Base-by-base conservation (phyloP, 2,888 invertebrate genomes). In the Tethea ocularis region DNA sequence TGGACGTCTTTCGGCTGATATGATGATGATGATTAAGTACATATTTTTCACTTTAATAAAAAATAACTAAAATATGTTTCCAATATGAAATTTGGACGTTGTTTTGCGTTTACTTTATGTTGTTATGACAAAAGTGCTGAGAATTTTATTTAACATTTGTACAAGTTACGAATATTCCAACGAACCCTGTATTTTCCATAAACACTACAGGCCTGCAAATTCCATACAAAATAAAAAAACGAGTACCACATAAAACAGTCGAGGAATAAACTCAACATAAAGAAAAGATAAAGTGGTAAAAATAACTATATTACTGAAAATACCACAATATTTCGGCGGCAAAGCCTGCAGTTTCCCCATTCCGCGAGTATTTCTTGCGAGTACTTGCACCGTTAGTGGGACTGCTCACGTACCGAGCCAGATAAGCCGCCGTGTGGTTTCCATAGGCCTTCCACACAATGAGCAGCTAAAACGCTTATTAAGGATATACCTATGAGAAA, bases 381-480 rank as follows among this genome's bases (percentile, higher is more conserved):
- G 68, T 58, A 57, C 56, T 55, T 66, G 68, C 73, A 74, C 77
- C 77, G 77, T 77, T 77, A 77, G 63, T 33, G 65, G 64, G 62
- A 59, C 63, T 57, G 66, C 71, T 68, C 77, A 75, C 77, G 77
- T 77, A 72, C 61, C 55, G 52, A 54, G 61, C 20, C 58, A 70
- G 73, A 74, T 74, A 74, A 73, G 74, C 62, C 59, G 62, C 58
- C 58, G 59, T 60, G 51, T 52, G 52, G 46, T 20, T 46, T 46
- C 2, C 46, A 53, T 53, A 53, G 52, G 52, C 52, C 13, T 29
- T 29, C 52, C 17, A 17, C 29, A 53, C 2, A 51, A 26, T n/a
- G 46, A 20, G 20, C 46, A 2, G 46, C 10, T 46, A 7, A 20
- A 46, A 46, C 46, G 46, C 46, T 46, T 8, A 10, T 7, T 46